Evolutionary conservation across 1,140 invertebrate genomes (phyloP).

Genomic region (Magallana angulata): DNA sequence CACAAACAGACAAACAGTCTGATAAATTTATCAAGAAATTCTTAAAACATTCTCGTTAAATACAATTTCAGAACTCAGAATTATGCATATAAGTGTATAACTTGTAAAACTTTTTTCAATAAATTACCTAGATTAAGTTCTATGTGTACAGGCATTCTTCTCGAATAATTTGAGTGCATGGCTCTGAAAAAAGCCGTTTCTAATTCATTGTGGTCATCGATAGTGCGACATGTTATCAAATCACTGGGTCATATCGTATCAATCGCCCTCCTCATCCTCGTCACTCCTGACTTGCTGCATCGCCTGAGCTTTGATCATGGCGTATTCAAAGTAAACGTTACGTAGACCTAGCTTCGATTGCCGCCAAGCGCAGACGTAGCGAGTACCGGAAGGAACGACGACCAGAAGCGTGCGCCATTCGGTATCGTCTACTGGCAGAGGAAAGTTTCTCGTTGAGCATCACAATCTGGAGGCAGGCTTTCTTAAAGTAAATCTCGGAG

Average conservation of each 20-base stretch:
- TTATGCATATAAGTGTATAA: too few relatives aligned
- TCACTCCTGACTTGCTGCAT: background rate
- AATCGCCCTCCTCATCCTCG: background rate
- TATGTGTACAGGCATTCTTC: background rate
- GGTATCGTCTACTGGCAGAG: constrained; percentile 54
- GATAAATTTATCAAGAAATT: too few relatives aligned
- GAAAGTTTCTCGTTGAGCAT: constrained; percentile 55
- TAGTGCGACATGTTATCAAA: background rate
- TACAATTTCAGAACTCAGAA: too few relatives aligned
- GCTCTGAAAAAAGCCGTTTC: background rate
- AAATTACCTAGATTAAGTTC: too few relatives aligned
- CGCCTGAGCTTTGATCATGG: constrained; percentile 49
- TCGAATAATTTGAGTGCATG: background rate
- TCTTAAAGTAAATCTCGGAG: constrained; percentile 45
- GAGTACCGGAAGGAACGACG: constrained; percentile 57
- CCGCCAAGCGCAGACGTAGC: constrained; percentile 54
- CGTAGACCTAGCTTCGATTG: constrained; percentile 55
- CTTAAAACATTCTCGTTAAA: too few relatives aligned
- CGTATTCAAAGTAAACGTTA: constrained; percentile 62
- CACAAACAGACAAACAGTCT: too few relatives aligned
- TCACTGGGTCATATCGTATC: background rate
- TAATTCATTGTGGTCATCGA: background rate
- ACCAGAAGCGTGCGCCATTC: constrained; percentile 56
- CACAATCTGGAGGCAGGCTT: constrained; percentile 60
- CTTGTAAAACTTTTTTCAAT: too few relatives aligned